These are phyloP conservation scores for Takifugu bimaculatus DNA, from an alignment of 2,113 vertebrate species.

Conservation along the genomic window DNA sequence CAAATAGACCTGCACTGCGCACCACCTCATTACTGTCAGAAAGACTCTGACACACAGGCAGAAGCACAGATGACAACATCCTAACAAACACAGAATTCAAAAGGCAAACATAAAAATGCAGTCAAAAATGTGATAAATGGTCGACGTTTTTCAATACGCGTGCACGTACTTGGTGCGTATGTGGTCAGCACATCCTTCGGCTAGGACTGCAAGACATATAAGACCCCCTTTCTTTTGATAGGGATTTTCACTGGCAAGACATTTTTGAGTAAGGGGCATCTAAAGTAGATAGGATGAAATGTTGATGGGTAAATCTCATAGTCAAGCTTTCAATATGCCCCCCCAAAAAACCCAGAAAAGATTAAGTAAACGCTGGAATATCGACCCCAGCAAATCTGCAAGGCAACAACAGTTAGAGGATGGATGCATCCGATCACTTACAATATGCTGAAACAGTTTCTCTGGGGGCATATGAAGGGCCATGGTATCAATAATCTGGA, in stretches of 20 bases:
- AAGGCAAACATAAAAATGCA: neutral
- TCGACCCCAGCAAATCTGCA: too few relatives aligned
- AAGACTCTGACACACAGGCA: slow-evolving; percentile 80
- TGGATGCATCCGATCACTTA: slow-evolving; percentile 51
- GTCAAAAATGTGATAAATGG: neutral
- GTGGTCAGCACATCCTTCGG: slow-evolving; percentile 87
- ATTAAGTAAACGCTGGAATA: too few relatives aligned
- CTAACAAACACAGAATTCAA: slow-evolving; percentile 45
- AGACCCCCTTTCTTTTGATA: slow-evolving; percentile 85
- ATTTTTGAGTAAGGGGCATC: slow-evolving; percentile 79
- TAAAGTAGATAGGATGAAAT: slow-evolving; percentile 30
- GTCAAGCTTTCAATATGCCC: neutral
- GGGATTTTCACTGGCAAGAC: slow-evolving; percentile 74
- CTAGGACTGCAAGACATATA: slow-evolving; percentile 85
- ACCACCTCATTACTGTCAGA: slow-evolving; percentile 81
- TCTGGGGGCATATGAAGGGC: slow-evolving; percentile 86
- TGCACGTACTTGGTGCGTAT: slow-evolving; percentile 80
- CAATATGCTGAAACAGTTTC: slow-evolving; percentile 83
- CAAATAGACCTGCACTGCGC: slow-evolving; percentile 81
- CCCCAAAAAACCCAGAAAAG: too few relatives aligned
- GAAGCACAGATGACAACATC: slow-evolving; percentile 79
- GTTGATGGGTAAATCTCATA: neutral
- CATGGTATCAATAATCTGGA: slow-evolving; percentile 85
- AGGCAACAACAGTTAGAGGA: too few relatives aligned
- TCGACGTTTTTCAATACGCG: neutral